Evolutionary conservation across 37 sponge, comb jelly and placozoan species (phyloP).

Genomic region (Theonella swinhoei): DNA sequence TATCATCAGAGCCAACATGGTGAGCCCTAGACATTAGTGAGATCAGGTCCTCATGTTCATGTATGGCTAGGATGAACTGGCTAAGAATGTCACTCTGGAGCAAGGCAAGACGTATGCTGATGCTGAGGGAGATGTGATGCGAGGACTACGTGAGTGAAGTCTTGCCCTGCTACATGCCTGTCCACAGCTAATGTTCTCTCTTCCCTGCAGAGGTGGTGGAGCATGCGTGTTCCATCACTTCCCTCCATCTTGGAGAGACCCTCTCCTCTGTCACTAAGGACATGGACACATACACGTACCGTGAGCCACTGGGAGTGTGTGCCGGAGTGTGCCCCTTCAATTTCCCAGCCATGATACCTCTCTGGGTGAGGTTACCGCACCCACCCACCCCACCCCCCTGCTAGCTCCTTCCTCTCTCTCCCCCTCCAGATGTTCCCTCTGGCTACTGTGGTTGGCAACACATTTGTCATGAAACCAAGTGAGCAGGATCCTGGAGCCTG

Average conservation of each 20-base stretch:
- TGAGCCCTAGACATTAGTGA: slow-evolving; percentile 14
- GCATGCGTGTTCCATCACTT: slow-evolving; percentile 92
- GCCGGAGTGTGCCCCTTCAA: slow-evolving; percentile 97
- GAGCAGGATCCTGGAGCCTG: slow-evolving; percentile 94
- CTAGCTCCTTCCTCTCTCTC: background rate
- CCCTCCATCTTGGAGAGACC: slow-evolving; percentile 94
- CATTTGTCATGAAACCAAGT: slow-evolving; percentile 93
- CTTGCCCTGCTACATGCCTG: background rate
- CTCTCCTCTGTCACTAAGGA: slow-evolving; percentile 86
- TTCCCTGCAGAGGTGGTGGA: slow-evolving; percentile 90
- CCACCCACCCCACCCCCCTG: background rate
- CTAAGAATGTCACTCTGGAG: slow-evolving; percentile 80
- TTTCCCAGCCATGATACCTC: slow-evolving; percentile 97
- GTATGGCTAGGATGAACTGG: slow-evolving; percentile 53
- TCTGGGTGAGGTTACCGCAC: slow-evolving; percentile 74
- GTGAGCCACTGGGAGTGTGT: slow-evolving; percentile 96
- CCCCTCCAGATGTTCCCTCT: slow-evolving; percentile 90
- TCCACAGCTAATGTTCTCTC: background rate
- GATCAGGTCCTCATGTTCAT: background rate
- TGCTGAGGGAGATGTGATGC: slow-evolving; percentile 95
- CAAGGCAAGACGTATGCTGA: slow-evolving; percentile 98
- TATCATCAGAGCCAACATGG: slow-evolving; percentile 87
- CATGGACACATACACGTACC: slow-evolving; percentile 96
- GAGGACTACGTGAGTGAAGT: slow-evolving; percentile 93
- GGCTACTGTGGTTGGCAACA: slow-evolving; percentile 96